Conservation (phyloP, 2,113 vertebrate species). For the Spilogale gracilis region DNA sequence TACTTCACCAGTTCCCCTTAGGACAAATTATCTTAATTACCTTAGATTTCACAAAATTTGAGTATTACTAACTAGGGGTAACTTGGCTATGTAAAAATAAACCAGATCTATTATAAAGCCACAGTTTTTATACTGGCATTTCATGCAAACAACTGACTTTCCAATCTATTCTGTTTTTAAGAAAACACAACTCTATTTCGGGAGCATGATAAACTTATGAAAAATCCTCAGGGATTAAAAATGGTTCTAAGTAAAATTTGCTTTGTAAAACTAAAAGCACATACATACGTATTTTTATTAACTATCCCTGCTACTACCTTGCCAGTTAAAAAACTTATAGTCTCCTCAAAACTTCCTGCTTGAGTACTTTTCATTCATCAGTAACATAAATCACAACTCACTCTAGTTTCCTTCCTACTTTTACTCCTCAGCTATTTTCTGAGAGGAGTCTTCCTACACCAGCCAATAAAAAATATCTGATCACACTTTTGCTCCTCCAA, state of each 20-base stretch:
- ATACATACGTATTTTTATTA: not conserved
- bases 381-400: not conserved
- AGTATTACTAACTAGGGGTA: slow-evolving; percentile 15
- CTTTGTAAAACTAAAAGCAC: not conserved
- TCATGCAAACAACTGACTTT: slow-evolving; percentile 14
- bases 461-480: not conserved
- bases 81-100: slow-evolving; percentile 30
- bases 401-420: not conserved
- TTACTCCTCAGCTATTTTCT: not conserved
- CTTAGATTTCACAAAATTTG: not conserved
- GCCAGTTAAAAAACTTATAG: not conserved
- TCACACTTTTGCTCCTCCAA: not conserved
- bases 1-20: slow-evolving; percentile 1
- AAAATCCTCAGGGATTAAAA: not conserved
- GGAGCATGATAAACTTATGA: not conserved
- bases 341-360: not conserved
- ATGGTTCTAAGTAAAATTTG: not conserved
- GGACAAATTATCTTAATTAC: slow-evolving; percentile 16
- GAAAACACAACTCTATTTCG: not conserved
- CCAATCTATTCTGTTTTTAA: slow-evolving; percentile 1
- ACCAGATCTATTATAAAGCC: not conserved
- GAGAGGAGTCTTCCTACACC: not conserved
- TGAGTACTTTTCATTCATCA: not conserved
- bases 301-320: not conserved
- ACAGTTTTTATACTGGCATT: not conserved